Base-by-base conservation (phyloP, 2,797 vertebrate genomes). In the Molossus molossus region DNA sequence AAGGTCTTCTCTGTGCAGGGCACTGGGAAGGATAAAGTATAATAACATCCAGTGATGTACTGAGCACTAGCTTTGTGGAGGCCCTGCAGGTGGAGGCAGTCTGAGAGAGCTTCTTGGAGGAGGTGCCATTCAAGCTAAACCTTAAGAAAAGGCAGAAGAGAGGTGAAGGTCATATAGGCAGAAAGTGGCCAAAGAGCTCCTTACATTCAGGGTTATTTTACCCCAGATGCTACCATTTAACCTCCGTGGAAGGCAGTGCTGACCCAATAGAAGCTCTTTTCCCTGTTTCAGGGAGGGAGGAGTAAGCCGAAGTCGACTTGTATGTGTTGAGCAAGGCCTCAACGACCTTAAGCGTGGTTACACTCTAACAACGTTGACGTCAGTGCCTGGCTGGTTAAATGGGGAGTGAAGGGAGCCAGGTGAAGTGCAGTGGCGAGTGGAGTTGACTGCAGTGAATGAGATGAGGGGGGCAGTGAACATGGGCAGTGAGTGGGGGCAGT, bases 341-440 rank as follows among this genome's bases (percentile, higher is more conserved):
- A 18, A 58, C 77, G 73, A 64, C n/a, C 11, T 23, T 27, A 33
- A 67, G 37, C 64, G 20, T 48, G n/a, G 45, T 4, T 27, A 5
- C n/a, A 57, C 37, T 64, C 37, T 14, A 12, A 27, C 15, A 33
- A 3, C 48, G 15, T 83, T 33, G 48, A n/a, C 48, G 7, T 12
- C 12, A 23, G 17, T 33, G 14, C 13, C 40, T 3, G 82, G 25
- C 45, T 25, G 12, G 40, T 25, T 37, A 45, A 29, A 6, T 27
- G 23, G 9, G 29, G 50, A 85, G 25, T 1, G 14, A 55, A 40
- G 37, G 10, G 37, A 83, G n/a, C 12, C 29, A 9, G 29, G 62
- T 9, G n/a, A 64, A 57, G 29, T 64, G 9, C 20, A 10, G 0
- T 1, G 23, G 48, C 55, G n/a, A 37, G 9, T 13, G 17, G 48